These are phyloP conservation scores for Xenotilapia leptura DNA, from an alignment of 2,113 vertebrate species.

Conservation along the genomic window DNA sequence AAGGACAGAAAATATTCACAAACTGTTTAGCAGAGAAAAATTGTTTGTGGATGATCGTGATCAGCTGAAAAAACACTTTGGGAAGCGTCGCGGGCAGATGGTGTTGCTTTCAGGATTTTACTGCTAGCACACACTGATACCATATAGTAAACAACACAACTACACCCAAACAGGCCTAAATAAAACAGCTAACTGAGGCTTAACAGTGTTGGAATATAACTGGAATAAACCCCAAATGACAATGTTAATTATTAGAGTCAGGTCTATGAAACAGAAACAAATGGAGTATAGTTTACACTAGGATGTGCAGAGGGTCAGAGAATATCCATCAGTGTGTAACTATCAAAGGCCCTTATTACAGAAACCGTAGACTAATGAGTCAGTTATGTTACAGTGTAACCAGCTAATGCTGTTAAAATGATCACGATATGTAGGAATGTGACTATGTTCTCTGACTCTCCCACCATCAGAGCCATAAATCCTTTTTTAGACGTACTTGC, in stretches of 20 bases:
- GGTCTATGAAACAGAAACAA: too few species aligned
- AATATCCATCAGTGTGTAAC: not conserved
- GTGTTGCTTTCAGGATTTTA: not conserved
- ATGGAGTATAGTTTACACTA: not conserved
- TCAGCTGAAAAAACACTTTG: not conserved
- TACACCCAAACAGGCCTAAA: not conserved
- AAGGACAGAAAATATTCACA: not conserved
- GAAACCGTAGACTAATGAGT: not conserved
- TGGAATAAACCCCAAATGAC: not conserved
- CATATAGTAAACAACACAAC: not conserved
- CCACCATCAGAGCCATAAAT: not conserved
- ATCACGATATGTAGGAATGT: not conserved
- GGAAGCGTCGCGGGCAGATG: not conserved
- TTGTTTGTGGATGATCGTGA: rapidly evolving
- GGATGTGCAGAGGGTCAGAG: not conserved
- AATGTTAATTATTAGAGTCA: too few species aligned
- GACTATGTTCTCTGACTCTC: not conserved
- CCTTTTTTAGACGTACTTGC: not conserved
- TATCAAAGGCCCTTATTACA: not conserved
- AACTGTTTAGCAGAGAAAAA: not conserved
- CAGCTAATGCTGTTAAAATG: not conserved
- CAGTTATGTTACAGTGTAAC: not conserved
- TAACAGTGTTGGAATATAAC: not conserved
- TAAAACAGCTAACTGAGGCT: not conserved
- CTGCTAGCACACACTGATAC: not conserved